A percentile compares a stretch with the other conserved stretches of the same genome.
Evolutionary conservation across 1,140 invertebrate genomes (phyloP).

Genomic region (Anoplolepis gracilipes): DNA sequence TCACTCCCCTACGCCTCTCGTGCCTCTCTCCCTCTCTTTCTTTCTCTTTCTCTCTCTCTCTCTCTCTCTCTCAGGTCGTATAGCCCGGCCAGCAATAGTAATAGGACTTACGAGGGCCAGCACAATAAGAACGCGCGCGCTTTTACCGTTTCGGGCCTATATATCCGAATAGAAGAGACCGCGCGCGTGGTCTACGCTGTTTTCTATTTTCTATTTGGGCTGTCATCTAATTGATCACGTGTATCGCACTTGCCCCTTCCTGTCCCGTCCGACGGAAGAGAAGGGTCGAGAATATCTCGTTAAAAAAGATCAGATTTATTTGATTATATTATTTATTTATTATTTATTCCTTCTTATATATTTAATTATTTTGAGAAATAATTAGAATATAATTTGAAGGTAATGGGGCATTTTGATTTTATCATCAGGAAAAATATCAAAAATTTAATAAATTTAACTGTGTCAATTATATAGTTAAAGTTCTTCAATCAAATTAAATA

Average conservation of each 20-base stretch:
- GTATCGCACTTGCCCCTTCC: background rate
- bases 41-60: slow-evolving; percentile 68
- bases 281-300: background rate
- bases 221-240: slow-evolving; percentile 26
- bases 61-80: slow-evolving; percentile 66
- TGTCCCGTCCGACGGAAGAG: background rate
- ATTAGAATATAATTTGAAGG: background rate
- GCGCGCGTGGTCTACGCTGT: background rate
- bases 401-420: background rate
- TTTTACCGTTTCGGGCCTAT: slow-evolving; percentile 53
- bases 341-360: too few relatives aligned
- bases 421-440: background rate
- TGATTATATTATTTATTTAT: too few relatives aligned
- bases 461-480: too few relatives aligned
- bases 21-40: slow-evolving; percentile 63
- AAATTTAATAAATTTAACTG: background rate
- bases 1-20: slow-evolving; percentile 80
- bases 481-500: background rate
- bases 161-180: slow-evolving; percentile 15
- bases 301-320: background rate
- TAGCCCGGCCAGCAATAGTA: slow-evolving; percentile 71
- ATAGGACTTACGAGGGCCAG: slow-evolving; percentile 72
- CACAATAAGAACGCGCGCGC: slow-evolving; percentile 74
- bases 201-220: slow-evolving; percentile 41
- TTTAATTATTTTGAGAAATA: background rate